phyloP scores from a whole-genome alignment of 2,888 invertebrate genomes.

The Drosophila kambysellisi region DNA sequence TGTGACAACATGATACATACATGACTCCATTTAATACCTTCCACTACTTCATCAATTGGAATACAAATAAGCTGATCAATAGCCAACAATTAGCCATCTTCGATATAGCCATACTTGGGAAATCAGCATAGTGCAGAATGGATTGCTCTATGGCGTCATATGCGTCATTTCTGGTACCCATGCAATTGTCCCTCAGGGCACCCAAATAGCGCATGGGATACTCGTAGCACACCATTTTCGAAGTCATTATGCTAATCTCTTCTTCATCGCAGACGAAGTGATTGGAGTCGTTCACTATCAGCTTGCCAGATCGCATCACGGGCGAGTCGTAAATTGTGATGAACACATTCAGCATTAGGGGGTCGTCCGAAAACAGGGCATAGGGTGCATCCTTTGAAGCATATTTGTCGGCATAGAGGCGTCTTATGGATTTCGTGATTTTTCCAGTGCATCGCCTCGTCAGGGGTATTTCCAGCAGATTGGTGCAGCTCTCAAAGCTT shows the following conservation, averaged over 20 bases:
- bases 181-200: slow-evolving; percentile 25
- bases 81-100: not conserved
- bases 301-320: slow-evolving; percentile 5
- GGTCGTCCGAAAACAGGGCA: slow-evolving; percentile 13
- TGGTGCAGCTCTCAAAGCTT: slow-evolving; percentile 10
- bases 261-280: slow-evolving; percentile 17
- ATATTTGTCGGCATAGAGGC: slow-evolving; percentile 6
- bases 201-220: slow-evolving; percentile 33
- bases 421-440: not conserved
- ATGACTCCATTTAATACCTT: not conserved
- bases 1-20: not conserved
- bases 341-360: slow-evolving; percentile 14
- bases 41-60: not conserved
- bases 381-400: not conserved
- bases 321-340: slow-evolving; percentile 35
- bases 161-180: not conserved
- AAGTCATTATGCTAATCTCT: not conserved
- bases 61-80: not conserved
- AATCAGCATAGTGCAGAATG: slow-evolving; percentile 29
- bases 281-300: slow-evolving; percentile 8
- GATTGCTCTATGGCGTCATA: slow-evolving; percentile 7
- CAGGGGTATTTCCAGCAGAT: slow-evolving; percentile 1
- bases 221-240: slow-evolving; percentile 22
- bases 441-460: slow-evolving; percentile 6
- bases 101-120: fast-evolving